phyloP scores from a whole-genome alignment of 2,797 vertebrate genomes.

The Microcaecilia unicolor region DNA sequence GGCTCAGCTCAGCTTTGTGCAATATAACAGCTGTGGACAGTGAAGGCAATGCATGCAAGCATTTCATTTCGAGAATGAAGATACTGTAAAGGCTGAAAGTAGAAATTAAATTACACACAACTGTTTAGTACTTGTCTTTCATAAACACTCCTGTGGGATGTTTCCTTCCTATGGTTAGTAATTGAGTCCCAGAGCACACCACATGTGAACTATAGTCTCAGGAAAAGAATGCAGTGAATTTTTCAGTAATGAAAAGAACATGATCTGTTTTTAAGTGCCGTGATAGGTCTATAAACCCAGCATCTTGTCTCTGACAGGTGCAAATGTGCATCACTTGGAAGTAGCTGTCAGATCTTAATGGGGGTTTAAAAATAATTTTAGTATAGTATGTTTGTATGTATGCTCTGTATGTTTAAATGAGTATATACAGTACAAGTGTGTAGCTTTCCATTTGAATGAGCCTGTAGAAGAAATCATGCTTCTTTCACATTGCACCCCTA shows the following conservation, averaged over 20 bases:
- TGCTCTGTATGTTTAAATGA: too few relatives aligned
- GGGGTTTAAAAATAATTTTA: too few relatives aligned
- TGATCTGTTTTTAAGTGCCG: slow-evolving; percentile 12
- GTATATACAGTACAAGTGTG: too few relatives aligned
- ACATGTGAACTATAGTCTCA: slow-evolving; percentile 39
- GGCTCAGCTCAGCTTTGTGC: not conserved
- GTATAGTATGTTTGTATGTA: too few relatives aligned
- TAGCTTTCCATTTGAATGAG: too few relatives aligned
- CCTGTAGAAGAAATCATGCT: too few relatives aligned
- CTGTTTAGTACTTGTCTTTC: slow-evolving; percentile 9
- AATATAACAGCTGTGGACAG: fast-evolving
- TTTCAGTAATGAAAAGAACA: slow-evolving; percentile 16
- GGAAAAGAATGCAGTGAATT: slow-evolving; percentile 38
- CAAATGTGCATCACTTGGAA: too few relatives aligned
- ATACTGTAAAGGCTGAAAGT: not conserved
- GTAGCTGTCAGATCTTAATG: too few relatives aligned
- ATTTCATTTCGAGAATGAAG: not conserved
- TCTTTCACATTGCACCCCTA: not conserved
- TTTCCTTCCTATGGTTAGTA: slow-evolving; percentile 25
- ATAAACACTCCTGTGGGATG: slow-evolving; percentile 19
- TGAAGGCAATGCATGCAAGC: slow-evolving; percentile 1
- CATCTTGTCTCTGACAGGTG: too few relatives aligned
- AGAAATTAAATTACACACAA: not conserved
- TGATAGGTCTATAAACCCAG: not conserved
- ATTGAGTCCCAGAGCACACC: slow-evolving; percentile 26